A percentile compares a stretch with the other conserved stretches of the same genome.
Evolutionary conservation across 2,888 invertebrate genomes (phyloP).

Genomic region (Cataglyphis altisquamis): DNA sequence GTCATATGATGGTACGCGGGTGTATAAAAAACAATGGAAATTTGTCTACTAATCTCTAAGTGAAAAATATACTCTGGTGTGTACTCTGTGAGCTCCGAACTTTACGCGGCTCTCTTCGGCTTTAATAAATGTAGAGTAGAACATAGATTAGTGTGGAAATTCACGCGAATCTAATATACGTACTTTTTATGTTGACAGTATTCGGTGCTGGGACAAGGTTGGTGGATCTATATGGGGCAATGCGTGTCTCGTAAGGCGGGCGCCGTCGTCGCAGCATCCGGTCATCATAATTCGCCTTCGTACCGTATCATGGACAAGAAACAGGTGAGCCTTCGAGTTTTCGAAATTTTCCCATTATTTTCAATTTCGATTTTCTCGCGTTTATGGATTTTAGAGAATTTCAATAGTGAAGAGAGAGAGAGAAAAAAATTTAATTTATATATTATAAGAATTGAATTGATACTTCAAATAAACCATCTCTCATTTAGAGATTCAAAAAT

Average conservation of each 20-base stretch:
- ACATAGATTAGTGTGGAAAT: not conserved
- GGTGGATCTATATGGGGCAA: slow-evolving; percentile 90
- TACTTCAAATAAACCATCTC: not conserved
- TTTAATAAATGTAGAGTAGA: not conserved
- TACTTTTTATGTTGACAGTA: slow-evolving; percentile 70
- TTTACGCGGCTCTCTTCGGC: not conserved
- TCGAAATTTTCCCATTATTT: not conserved
- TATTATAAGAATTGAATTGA: not conserved
- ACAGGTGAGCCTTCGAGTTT: slow-evolving; percentile 77
- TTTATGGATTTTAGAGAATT: not conserved
- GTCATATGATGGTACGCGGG: not conserved
- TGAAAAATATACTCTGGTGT: not conserved
- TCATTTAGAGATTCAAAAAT: not conserved
- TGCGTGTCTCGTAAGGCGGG: slow-evolving; percentile 91
- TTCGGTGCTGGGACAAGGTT: slow-evolving; percentile 79
- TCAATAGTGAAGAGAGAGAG: not conserved
- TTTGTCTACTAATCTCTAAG: slow-evolving; percentile 9
- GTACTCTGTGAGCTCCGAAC: not conserved
- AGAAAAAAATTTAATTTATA: not conserved
- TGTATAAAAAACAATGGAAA: slow-evolving; percentile 5
- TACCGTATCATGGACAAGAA: slow-evolving; percentile 86
- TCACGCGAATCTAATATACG: not conserved
- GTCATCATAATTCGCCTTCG: slow-evolving; percentile 87
- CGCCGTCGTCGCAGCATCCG: slow-evolving; percentile 89
- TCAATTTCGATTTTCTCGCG: not conserved